Evolutionary conservation across 2,113 vertebrate genomes (phyloP), one percentile per base, ranked within the genome.

Genomic region (Lampris megalopsis): DNA sequence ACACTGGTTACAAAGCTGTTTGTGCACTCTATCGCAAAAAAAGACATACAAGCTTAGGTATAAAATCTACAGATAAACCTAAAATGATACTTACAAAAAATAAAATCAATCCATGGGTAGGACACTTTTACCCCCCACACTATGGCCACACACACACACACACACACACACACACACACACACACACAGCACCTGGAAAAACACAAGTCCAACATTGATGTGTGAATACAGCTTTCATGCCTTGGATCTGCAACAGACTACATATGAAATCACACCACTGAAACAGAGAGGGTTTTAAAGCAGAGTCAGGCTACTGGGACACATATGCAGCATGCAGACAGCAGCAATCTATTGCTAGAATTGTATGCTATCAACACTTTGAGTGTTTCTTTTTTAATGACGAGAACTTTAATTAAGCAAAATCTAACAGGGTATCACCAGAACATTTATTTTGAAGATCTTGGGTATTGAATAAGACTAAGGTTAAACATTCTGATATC

Each of bases 191-290:
- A 36, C 37, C 38, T 3, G 11, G 67, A 13, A 24, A 43, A 2
- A 38, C 45, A 45, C 43, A 45, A 5, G 54, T 49, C 50, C 81
- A 61, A 47, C n/a, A 42, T 1, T 49, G 65, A 73, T 74, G 68
- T 74, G 63, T 76, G 57, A 77, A 82, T 82, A 73, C 64, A 68
- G 74, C 83, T 81, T 61, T 75, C 41, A 76, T 37, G 68, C 63
- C 57, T 73, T 62, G 10, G 67, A 75, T 80, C 72, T 83, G 65
- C 88, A 69, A 66, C 57, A 60, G 60, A 50, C 52, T 82, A 63
- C 68, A 68, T 83, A 65, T 60, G 80, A 80, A 82, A 82, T 81
- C 68, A 84, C 70, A 80, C 81, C 76, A 79, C 72, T 87, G 84
- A 86, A 66, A 79, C 56, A 42, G 74, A 73, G 79, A 58, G 11